Evolutionary conservation across 2,113 vertebrate genomes (phyloP).

Genomic region (Serinus canaria): DNA sequence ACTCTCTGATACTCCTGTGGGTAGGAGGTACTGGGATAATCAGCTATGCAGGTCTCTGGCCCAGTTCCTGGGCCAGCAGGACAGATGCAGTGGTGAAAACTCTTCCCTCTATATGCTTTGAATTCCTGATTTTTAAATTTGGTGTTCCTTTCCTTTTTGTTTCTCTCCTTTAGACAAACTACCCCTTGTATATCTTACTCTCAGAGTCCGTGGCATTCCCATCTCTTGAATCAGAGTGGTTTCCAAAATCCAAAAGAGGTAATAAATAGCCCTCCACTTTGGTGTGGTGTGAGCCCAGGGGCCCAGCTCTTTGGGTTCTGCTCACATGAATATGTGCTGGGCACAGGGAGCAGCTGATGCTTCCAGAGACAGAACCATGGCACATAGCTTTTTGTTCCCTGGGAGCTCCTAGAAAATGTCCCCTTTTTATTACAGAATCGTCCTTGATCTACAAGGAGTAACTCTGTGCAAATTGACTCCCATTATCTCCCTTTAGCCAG

Average conservation of each 20-base stretch:
- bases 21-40: background rate
- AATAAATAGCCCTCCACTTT: background rate
- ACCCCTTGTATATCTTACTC: background rate
- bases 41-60: background rate
- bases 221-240: background rate
- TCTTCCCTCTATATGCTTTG: background rate
- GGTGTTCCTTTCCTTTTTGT: background rate
- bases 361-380: background rate
- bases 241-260: background rate
- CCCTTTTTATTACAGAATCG: background rate
- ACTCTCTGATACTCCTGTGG: background rate
- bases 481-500: background rate
- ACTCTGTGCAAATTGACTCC: background rate
- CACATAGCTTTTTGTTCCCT: background rate
- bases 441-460: background rate
- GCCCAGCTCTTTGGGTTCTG: background rate
- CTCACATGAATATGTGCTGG: accelerated
- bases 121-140: background rate
- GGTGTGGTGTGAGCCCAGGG: background rate
- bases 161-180: background rate
- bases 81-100: background rate
- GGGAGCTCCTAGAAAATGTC: background rate
- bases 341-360: no score
- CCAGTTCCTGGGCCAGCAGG: background rate
- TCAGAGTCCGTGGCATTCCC: background rate